phyloP scores from a whole-genome alignment of 1,140 invertebrate species.

The Oreohelix idahoensis region DNA sequence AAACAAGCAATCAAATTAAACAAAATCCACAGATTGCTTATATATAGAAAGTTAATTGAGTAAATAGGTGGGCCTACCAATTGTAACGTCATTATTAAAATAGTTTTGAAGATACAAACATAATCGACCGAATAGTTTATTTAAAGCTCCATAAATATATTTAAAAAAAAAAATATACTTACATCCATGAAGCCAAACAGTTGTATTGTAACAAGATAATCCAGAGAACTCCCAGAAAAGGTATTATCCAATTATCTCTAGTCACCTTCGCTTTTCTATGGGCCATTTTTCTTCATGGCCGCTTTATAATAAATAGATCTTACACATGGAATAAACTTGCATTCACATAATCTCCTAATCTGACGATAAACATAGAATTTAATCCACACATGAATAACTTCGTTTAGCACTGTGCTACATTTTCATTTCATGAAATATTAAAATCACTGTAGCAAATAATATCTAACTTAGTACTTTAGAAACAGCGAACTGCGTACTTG shows the following conservation, averaged over 20 bases:
- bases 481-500: no score
- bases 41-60: no score
- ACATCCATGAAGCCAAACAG: slow-evolving; percentile 16
- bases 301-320: background rate
- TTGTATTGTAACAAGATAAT: background rate
- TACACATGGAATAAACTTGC: background rate
- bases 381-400: background rate
- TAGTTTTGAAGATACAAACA: no score
- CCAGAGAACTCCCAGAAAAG: background rate
- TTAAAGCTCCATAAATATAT: no score
- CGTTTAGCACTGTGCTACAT: background rate
- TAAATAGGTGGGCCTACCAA: no score
- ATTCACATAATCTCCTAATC: background rate
- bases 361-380: background rate
- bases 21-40: no score
- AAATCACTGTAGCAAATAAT: no score
- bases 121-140: no score
- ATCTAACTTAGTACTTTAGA: no score
- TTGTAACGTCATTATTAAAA: no score
- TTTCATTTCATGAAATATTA: background rate
- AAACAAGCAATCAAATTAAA: no score
- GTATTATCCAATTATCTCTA: background rate
- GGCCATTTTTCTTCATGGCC: slow-evolving; percentile 1
- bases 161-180: no score
- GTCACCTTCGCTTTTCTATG: background rate